phyloP scores from a whole-genome alignment of 2,888 invertebrate genomes.

The Lasioglossum malachurum region DNA sequence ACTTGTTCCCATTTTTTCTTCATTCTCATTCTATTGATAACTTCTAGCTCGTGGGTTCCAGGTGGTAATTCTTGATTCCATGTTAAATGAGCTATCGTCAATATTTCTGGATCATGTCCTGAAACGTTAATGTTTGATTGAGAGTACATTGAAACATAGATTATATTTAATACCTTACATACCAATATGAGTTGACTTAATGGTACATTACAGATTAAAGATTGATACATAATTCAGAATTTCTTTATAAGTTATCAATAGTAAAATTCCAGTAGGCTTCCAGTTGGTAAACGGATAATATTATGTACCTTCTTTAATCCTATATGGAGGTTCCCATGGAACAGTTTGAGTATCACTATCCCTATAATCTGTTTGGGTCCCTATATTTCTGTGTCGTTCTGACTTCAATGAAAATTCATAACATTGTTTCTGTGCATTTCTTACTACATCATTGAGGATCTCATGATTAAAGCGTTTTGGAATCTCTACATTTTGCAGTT shows the following conservation, averaged over 20 bases:
- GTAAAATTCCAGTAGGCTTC: not conserved
- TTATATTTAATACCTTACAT: conserved; percentile 55
- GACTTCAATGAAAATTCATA: conserved; percentile 46
- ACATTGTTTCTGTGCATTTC: conserved; percentile 59
- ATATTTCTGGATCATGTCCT: conserved; percentile 87
- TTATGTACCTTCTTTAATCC: conserved; percentile 80
- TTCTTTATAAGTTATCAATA: not conserved
- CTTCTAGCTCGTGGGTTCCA: conserved; percentile 87
- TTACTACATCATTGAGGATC: conserved; percentile 40
- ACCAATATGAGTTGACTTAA: not conserved
- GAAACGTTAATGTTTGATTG: conserved; percentile 31
- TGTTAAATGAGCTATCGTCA: conserved; percentile 88
- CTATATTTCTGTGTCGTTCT: conserved; percentile 82
- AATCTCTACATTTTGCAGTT: conserved; percentile 49
- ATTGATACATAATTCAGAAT: not conserved
- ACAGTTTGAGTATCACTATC: conserved; percentile 92
- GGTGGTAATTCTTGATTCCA: conserved; percentile 89
- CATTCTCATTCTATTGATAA: conserved; percentile 90
- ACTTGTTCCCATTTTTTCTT: conserved; percentile 88
- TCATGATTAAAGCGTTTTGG: conserved; percentile 45
- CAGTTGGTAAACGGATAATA: conserved; percentile 17
- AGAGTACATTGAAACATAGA: conserved; percentile 3
- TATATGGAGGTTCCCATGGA: conserved; percentile 91
- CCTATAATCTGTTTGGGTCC: conserved; percentile 90
- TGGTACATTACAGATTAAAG: not conserved